A percentile compares a stretch with the other conserved stretches of the same genome.
Evolutionary conservation across 2,113 vertebrate species (phyloP).

Genomic region (Passer domesticus): DNA sequence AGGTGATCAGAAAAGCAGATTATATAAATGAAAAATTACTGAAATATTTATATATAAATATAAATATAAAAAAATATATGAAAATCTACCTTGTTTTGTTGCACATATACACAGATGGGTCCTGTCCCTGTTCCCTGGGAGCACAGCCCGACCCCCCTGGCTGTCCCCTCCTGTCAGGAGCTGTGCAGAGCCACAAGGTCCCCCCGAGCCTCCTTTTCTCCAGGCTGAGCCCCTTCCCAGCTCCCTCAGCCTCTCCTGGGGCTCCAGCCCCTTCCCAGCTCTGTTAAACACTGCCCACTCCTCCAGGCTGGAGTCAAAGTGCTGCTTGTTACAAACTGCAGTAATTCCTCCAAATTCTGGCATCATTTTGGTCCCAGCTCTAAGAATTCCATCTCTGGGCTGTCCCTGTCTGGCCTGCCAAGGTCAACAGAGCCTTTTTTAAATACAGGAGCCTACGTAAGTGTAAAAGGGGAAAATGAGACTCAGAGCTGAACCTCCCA

Average conservation of each 20-base stretch:
- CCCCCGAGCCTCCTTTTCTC: not conserved
- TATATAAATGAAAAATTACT: rapidly evolving
- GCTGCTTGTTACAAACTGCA: not conserved
- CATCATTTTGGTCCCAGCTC: not conserved
- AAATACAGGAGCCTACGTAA: not conserved
- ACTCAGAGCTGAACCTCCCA: conserved; percentile 29
- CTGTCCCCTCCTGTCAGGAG: not conserved
- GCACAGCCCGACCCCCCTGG: rapidly evolving
- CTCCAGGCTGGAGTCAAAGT: not conserved
- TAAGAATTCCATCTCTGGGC: not conserved
- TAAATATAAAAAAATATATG: too few relatives aligned
- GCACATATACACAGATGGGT: not conserved
- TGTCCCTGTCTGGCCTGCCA: conserved; percentile 2
- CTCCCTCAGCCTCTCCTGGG: not conserved
- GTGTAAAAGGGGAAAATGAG: conserved; percentile 1
- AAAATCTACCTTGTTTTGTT: not conserved
- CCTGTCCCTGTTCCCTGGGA: not conserved
- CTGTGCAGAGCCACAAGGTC: not conserved
- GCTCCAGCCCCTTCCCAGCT: not conserved
- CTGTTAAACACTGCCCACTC: not conserved
- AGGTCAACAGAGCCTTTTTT: conserved; percentile 7
- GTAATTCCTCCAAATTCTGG: not conserved
- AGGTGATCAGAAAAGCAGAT: not conserved
- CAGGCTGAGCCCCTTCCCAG: not conserved
- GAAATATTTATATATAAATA: rapidly evolving